Evolutionary conservation across 2,797 vertebrate species (phyloP), one percentile per base, ranked within the genome.

Genomic region (Rhinatrema bivittatum): DNA sequence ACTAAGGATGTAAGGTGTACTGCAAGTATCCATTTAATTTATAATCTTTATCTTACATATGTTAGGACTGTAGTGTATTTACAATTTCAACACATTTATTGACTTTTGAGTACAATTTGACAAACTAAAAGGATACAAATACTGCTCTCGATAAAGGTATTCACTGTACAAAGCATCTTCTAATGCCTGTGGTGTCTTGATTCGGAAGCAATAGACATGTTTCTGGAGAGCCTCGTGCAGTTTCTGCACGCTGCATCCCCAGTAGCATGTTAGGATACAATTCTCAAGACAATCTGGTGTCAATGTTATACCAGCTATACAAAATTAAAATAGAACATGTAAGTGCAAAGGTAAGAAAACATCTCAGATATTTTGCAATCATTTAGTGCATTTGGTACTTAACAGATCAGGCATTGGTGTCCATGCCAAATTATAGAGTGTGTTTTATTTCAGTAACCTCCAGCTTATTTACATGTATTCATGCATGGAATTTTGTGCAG

Each of bases 91-190:
- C n/a, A n/a, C n/a, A n/a, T n/a, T n/a, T n/a, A n/a, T n/a, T n/a
- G n/a, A n/a, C n/a, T n/a, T n/a, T n/a, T n/a, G n/a, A n/a, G n/a
- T n/a, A n/a, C n/a, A n/a, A n/a, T n/a, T n/a, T n/a, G n/a, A n/a
- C n/a, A n/a, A n/a, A n/a, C 26, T 14, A 6, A 65, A 84, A 96
- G 89, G 94, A 97, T 95, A 97, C 91, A 62, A 71, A 63, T 91
- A 84, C 40, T 76, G 88, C 5, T 95, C 84, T 39, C 48, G 77
- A 61, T 86, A 56, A 33, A 79, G 62, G 60, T 83, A 94, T 16
- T 78, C 66, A 0, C 56, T 65, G 21, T 78, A 72, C 32, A 98
- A 51, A 3, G 85, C 85, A 12, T 91, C 78, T 55, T 91, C 87
- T 36, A 97, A 62, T 0, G 72, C 69, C 15, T 69, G 74, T 0